phyloP scores from a whole-genome alignment of 2,888 invertebrate genomes.

The Villa cingulata region DNA sequence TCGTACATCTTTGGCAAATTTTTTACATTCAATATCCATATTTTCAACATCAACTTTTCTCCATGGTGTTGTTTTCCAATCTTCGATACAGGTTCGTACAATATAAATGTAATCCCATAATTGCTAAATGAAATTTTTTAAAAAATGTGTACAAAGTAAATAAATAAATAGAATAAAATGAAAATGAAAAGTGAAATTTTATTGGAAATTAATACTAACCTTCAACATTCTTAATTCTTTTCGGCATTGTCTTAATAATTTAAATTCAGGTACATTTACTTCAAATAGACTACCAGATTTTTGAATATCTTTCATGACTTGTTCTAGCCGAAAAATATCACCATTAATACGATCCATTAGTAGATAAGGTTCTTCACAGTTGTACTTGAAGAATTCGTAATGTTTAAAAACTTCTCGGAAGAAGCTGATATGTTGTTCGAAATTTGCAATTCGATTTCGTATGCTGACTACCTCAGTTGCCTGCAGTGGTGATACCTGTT shows the following conservation, averaged over 20 bases:
- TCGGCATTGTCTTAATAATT: conserved; percentile 78
- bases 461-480: conserved; percentile 88
- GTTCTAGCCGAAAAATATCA: conserved; percentile 67
- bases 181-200: too few relatives aligned
- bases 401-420: conserved; percentile 81
- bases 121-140: conserved; percentile 47
- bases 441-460: conserved; percentile 68
- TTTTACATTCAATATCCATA: conserved; percentile 97
- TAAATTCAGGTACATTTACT: conserved; percentile 89
- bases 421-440: conserved; percentile 68
- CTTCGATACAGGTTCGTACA: conserved; percentile 80
- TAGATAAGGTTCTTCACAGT: conserved; percentile 59
- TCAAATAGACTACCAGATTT: conserved; percentile 88
- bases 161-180: too few relatives aligned
- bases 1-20: conserved; percentile 88
- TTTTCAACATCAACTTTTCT: conserved; percentile 93
- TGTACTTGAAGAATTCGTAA: conserved; percentile 62
- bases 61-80: conserved; percentile 97
- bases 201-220: conserved; percentile 36
- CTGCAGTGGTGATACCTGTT: conserved; percentile 88
- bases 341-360: conserved; percentile 62
- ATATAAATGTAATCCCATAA: conserved; percentile 91
- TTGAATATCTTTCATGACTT: conserved; percentile 73
- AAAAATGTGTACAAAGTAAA: too few relatives aligned
- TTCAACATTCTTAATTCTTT: conserved; percentile 79